phyloP scores from a whole-genome alignment of 2,113 vertebrate genomes.

The Hypanus sabinus region DNA sequence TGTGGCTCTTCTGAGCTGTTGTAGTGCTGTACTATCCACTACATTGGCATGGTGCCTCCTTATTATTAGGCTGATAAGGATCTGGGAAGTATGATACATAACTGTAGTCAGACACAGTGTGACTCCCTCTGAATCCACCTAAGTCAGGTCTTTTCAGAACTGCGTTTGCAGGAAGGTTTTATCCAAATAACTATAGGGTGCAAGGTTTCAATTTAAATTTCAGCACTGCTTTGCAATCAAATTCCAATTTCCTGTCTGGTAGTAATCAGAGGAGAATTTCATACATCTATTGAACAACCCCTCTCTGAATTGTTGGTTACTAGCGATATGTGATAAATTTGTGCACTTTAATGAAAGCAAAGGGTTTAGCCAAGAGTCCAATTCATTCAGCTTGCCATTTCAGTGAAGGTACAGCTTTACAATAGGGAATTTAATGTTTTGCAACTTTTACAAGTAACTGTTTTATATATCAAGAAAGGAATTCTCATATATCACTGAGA shows the following conservation, averaged over 20 bases:
- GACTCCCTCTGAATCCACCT: neutral
- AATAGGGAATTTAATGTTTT: neutral
- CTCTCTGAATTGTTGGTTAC: neutral
- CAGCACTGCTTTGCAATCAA: neutral
- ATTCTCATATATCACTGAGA: neutral
- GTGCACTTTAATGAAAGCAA: neutral
- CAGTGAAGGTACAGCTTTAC: neutral
- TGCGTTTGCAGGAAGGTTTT: neutral
- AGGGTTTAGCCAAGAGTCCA: neutral
- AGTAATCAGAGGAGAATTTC: neutral
- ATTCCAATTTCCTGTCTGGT: neutral
- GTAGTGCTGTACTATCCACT: no score
- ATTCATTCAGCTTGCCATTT: neutral
- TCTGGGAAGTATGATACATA: neutral
- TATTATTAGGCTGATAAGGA: neutral
- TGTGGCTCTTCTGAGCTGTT: no score
- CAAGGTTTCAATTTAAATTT: neutral
- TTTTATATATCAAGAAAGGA: neutral
- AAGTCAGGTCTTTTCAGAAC: neutral
- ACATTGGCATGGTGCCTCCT: no score
- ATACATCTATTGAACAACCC: neutral
- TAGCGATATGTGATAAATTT: neutral
- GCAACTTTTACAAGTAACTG: neutral
- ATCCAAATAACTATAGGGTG: neutral
- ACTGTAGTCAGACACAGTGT: neutral